phyloP scores from a whole-genome alignment of 2,797 vertebrate genomes.

The Hapalemur alaotrensis region DNA sequence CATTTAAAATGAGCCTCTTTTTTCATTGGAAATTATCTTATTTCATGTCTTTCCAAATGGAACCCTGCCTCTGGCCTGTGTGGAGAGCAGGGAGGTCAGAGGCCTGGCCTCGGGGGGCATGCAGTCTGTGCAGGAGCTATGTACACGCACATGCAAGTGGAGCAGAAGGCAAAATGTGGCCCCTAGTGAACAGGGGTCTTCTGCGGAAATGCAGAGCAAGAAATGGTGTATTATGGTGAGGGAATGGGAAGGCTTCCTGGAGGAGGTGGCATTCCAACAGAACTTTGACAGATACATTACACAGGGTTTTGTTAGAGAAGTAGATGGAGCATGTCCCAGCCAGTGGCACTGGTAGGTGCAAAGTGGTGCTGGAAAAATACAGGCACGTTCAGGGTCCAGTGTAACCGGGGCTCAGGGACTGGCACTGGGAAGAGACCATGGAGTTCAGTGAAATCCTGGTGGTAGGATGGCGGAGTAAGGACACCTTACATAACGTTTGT shows the following conservation, averaged over 20 bases:
- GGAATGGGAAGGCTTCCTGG: neutral
- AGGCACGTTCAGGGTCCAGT: neutral
- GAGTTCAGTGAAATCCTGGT: neutral
- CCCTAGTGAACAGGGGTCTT: neutral
- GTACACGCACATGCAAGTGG: neutral
- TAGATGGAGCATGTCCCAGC: neutral
- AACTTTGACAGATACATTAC: neutral
- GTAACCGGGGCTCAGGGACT: neutral
- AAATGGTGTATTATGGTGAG: neutral
- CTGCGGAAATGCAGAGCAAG: neutral
- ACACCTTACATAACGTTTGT: neutral
- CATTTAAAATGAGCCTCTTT: neutral
- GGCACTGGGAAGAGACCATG: neutral
- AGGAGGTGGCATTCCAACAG: neutral
- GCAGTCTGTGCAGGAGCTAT: neutral
- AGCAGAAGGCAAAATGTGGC: neutral
- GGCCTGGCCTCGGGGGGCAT: neutral
- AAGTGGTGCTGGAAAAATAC: neutral
- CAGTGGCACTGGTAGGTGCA: neutral
- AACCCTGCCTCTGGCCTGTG: neutral
- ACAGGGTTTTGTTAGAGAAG: neutral
- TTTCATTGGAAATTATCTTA: neutral
- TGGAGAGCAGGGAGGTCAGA: neutral
- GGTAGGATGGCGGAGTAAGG: neutral
- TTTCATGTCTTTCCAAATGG: constrained; percentile 11